Conservation (phyloP, 2,113 vertebrate genomes). For the Ochotona curzoniae region DNA sequence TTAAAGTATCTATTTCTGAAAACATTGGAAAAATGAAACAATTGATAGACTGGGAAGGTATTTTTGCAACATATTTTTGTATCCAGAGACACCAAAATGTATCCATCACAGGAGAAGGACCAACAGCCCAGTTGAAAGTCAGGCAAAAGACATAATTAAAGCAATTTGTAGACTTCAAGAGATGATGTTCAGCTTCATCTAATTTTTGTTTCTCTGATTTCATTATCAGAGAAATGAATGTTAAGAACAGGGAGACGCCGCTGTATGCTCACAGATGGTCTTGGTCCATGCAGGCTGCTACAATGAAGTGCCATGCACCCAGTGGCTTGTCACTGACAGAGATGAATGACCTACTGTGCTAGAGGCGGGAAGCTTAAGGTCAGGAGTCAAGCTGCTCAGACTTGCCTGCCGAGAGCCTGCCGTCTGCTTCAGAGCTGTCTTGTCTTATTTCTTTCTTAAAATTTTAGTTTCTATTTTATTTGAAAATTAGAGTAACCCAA, state of each 20-base stretch:
- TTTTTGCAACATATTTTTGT: not conserved
- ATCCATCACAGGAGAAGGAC: not conserved
- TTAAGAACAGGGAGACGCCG: not conserved
- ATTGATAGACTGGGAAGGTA: not conserved
- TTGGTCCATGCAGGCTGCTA: not conserved
- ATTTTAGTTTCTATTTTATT: too few relatives aligned
- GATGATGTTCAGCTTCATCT: not conserved
- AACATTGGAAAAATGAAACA: slow-evolving; percentile 8
- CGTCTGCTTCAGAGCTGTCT: not conserved
- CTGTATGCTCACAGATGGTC: not conserved
- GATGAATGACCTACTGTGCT: not conserved
- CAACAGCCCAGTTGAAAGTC: not conserved
- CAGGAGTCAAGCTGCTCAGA: not conserved
- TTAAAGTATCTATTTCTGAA: not conserved
- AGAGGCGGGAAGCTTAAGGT: not conserved
- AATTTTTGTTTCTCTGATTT: slow-evolving; percentile 2
- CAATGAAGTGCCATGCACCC: not conserved
- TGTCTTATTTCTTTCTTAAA: not conserved
- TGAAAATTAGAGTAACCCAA: too few relatives aligned
- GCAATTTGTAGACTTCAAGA: not conserved
- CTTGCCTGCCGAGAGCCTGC: not conserved
- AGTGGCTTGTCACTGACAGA: not conserved
- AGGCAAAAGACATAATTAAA: not conserved
- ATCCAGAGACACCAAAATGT: not conserved
- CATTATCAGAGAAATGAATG: not conserved